These are phyloP conservation scores for Melospiza melodia DNA, from an alignment of 2,113 vertebrate genomes.

Conservation along the genomic window DNA sequence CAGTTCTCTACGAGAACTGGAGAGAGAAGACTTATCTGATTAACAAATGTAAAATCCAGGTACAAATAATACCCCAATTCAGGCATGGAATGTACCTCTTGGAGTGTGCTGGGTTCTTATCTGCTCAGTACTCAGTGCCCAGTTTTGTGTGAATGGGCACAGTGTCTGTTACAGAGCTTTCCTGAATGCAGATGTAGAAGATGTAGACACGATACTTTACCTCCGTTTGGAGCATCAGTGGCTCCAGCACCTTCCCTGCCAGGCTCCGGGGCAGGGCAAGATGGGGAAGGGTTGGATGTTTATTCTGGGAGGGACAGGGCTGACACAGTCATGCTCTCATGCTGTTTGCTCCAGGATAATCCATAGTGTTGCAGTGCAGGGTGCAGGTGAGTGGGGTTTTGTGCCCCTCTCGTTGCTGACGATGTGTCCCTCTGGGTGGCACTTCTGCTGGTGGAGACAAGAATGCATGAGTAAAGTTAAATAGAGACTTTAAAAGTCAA, in stretches of 20 bases:
- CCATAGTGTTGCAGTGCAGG: accelerated
- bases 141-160: background rate
- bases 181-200: background rate
- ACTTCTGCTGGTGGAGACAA: background rate
- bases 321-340: background rate
- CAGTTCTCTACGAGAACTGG: background rate
- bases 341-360: background rate
- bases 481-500: background rate
- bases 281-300: background rate
- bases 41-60: background rate
- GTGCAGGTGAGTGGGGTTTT: background rate
- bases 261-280: accelerated
- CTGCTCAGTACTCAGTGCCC: background rate
- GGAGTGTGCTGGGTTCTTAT: background rate
- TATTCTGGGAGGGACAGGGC: background rate
- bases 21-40: background rate
- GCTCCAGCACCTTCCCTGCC: background rate
- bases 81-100: background rate
- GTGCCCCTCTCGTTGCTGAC: accelerated
- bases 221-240: accelerated
- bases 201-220: accelerated
- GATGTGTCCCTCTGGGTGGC: background rate
- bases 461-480: background rate
- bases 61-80: background rate
- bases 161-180: background rate